Conservation (phyloP, 2,888 invertebrate species). For the Cheilosia vulpina region DNA sequence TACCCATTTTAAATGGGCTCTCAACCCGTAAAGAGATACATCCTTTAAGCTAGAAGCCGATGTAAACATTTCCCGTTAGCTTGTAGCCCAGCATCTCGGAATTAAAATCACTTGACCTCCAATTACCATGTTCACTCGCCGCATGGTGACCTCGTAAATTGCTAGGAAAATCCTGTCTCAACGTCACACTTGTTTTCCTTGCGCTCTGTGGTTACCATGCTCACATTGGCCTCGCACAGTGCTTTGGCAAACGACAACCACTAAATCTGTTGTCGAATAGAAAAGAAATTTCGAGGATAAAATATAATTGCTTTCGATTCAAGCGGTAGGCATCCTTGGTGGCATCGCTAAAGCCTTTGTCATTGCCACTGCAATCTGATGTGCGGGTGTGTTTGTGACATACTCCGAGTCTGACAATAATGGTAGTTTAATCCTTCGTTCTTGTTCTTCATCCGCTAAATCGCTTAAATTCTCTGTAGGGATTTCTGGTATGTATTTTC, state of each 20-base stretch:
- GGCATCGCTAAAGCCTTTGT: not conserved
- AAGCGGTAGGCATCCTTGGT: slow-evolving; percentile 13
- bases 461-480: not conserved
- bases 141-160: too few species aligned
- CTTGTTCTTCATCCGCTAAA: slow-evolving; percentile 6
- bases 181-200: too few species aligned
- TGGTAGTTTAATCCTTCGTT: slow-evolving; percentile 43
- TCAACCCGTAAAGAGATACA: too few species aligned
- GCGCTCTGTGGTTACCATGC: not conserved
- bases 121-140: too few species aligned
- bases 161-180: too few species aligned
- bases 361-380: not conserved
- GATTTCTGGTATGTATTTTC: not conserved
- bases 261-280: not conserved
- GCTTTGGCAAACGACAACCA: slow-evolving; percentile 5
- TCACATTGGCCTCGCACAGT: slow-evolving; percentile 5
- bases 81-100: too few species aligned
- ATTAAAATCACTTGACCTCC: too few species aligned
- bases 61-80: too few species aligned
- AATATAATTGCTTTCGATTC: slow-evolving; percentile 52
- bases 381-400: not conserved
- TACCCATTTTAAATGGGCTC: too few species aligned
- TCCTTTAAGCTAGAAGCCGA: too few species aligned
- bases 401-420: slow-evolving; percentile 36
- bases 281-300: slow-evolving; percentile 31